Evolutionary conservation across 2,113 vertebrate genomes (phyloP).

Genomic region (Pituophis catenifer): DNA sequence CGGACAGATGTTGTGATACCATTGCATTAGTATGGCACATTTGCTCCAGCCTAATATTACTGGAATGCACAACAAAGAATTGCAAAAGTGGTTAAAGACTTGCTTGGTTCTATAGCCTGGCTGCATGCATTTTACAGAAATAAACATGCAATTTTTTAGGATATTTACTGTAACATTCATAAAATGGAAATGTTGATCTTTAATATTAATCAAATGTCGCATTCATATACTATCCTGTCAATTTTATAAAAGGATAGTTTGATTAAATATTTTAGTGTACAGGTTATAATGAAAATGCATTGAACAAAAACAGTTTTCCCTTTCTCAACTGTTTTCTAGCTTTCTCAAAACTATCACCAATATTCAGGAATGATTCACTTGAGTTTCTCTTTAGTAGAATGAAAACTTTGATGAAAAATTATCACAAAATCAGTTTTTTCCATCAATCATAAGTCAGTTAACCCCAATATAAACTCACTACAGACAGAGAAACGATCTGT

Average conservation of each 20-base stretch:
- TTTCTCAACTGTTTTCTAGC: neutral
- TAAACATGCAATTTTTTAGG: neutral
- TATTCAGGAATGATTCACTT: neutral
- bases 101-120: neutral
- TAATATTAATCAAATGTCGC: neutral
- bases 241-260: neutral
- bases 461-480: neutral
- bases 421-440: neutral
- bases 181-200: slow-evolving; percentile 10
- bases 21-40: neutral
- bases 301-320: neutral
- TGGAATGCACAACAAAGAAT: neutral
- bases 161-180: neutral
- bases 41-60: neutral
- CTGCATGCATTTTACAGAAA: neutral
- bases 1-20: neutral
- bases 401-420: neutral
- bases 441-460: neutral
- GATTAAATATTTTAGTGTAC: neutral
- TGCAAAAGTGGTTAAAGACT: neutral
- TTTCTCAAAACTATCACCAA: neutral
- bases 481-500: neutral
- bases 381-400: neutral
- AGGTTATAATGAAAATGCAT: neutral
- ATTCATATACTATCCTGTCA: neutral